Evolutionary conservation across 2,113 vertebrate genomes (phyloP).

Genomic region (Hyperopisus bebe): DNA sequence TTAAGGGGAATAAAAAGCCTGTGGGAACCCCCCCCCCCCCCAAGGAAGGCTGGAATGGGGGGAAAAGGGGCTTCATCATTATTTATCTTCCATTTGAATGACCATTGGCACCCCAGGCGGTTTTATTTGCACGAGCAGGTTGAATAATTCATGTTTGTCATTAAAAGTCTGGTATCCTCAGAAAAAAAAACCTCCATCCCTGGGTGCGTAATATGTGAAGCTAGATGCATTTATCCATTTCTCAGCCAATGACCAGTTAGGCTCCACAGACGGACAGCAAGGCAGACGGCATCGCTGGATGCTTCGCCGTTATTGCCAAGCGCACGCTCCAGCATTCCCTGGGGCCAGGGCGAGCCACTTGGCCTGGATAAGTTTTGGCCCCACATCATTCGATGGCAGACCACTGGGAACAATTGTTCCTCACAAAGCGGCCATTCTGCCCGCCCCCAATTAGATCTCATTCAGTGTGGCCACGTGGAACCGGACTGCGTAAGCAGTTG

Average conservation of each 20-base stretch:
- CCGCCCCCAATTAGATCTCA: neutral
- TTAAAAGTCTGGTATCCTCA: neutral
- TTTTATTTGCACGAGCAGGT: neutral
- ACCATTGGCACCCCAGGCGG: neutral
- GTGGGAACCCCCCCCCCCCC: neutral
- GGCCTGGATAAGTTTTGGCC: neutral
- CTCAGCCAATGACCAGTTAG: neutral
- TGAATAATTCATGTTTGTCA: slow-evolving; percentile 16
- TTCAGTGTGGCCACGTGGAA: neutral
- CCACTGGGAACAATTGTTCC: neutral
- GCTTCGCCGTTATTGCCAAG: neutral
- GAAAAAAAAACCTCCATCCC: neutral
- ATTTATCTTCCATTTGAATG: slow-evolving; percentile 13
- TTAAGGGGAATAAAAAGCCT: slow-evolving; percentile 12
- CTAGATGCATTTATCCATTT: neutral
- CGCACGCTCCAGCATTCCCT: neutral
- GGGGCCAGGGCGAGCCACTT: neutral
- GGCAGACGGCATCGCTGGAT: neutral
- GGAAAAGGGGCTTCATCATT: neutral
- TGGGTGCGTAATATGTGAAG: neutral
- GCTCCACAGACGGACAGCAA: neutral
- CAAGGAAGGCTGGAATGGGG: neutral
- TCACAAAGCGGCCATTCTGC: neutral
- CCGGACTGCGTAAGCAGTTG: neutral
- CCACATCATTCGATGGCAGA: neutral